Evolutionary conservation across 2,797 vertebrate genomes (phyloP), one percentile per base, ranked within the genome.

Genomic region (Dipus sagitta): DNA sequence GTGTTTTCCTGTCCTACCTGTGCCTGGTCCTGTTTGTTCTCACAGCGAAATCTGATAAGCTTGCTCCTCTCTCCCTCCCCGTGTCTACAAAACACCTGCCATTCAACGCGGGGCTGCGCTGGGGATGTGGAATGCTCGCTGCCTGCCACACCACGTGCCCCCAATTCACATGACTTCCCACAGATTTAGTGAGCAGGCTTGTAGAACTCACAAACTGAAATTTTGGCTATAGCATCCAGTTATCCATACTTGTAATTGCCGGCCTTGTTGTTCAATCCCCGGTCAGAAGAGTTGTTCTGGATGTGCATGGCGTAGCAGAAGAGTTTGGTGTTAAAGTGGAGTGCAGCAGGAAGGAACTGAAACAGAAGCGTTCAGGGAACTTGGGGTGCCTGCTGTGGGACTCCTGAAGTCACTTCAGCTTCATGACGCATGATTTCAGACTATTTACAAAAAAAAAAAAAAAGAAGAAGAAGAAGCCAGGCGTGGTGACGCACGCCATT

Each of bases 1-100:
- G 32, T 28, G 88, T 1, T 47, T 30, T 30, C 2, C 32, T 94
- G 78, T 76, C 60, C 52, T 90, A 32, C 78, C 78, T 85, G 9
- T 81, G 32, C n/a, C 52, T n/a, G 30, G 62, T 26, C 21, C 2
- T n/a, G 14, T 88, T 77, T 95, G 65, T 91, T 93, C 90, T 85
- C 28, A 82, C 24, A 88, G 72, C 54, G 90, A 81, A 80, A 79
- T 74, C 54, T 65, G 42, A 70, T 42, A 11, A 79, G 13, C 47
- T 74, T 20, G n/a, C 7, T 62, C 13, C 15, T 32, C 0, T 2
- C 10, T 71, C 64, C 28, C 28, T 71, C 38, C 21, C 23, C 21
- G 7, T 52, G 2, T 77, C 75, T 79, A 7, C 54, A 30, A n/a
- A 75, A 54, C 18, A 38, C 20, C 24, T 86, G 38, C 7, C 2